phyloP scores from a whole-genome alignment of 1,140 invertebrate species.

The Monomorium pharaonis region DNA sequence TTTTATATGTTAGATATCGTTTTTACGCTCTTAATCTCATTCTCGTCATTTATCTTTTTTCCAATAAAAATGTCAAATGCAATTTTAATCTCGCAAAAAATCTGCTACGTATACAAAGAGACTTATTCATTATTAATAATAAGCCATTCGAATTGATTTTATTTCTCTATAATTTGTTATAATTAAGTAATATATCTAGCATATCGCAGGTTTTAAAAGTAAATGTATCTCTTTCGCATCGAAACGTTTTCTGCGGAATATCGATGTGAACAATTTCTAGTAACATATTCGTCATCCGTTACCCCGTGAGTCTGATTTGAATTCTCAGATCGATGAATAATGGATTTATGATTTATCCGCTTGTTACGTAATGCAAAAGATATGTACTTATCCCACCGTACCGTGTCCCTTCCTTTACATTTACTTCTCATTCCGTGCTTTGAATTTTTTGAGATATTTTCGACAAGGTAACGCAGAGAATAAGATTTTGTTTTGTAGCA shows the following conservation, averaged over 20 bases:
- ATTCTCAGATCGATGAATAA: conserved; percentile 45
- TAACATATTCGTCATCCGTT: conserved; percentile 45
- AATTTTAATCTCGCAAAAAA: neutral
- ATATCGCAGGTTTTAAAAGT: conserved; percentile 4
- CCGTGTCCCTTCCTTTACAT: conserved; percentile 11
- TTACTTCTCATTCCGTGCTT: neutral
- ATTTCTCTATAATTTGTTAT: neutral
- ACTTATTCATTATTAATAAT: neutral
- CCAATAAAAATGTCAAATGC: neutral
- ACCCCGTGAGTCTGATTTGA: conserved; percentile 44
- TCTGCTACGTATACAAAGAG: neutral
- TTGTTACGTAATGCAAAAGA: conserved; percentile 49
- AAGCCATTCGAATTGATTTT: neutral
- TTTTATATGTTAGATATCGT: neutral
- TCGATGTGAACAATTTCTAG: conserved; percentile 50
- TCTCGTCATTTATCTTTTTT: neutral
- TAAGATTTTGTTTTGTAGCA: neutral
- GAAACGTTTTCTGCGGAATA: conserved; percentile 9
- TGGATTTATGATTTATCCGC: conserved; percentile 59
- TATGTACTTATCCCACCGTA: conserved; percentile 28
- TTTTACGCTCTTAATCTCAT: neutral
- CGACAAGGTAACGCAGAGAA: neutral
- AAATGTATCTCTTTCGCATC: conserved; percentile 14
- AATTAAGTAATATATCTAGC: neutral
- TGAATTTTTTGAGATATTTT: conserved; percentile 8